Conservation (phyloP, 2,888 invertebrate genomes). For the Ophonus ardosiacus region DNA sequence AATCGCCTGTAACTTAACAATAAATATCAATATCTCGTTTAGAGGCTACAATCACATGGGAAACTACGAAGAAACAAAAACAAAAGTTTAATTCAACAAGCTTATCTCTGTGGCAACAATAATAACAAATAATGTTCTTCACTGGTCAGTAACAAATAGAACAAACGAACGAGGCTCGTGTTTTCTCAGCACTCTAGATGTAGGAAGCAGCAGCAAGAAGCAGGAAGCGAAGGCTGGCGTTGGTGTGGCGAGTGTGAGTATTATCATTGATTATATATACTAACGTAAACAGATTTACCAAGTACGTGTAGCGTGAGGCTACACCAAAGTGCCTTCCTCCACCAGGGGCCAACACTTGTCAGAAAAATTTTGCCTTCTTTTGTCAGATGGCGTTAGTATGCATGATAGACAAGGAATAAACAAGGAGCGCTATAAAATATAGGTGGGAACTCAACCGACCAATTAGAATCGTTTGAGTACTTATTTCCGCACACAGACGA, state of each 20-base stretch:
- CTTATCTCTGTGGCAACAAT: constrained; percentile 27
- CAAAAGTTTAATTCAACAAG: constrained; percentile 37
- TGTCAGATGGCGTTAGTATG: too few relatives aligned
- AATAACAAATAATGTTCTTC: constrained; percentile 37
- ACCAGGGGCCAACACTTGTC: too few relatives aligned
- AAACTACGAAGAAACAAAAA: constrained; percentile 36
- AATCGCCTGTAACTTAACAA: constrained; percentile 26
- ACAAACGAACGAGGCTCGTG: constrained; percentile 11
- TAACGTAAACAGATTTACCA: too few relatives aligned
- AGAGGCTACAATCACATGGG: constrained; percentile 33
- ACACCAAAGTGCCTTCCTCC: too few relatives aligned
- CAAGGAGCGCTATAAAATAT: too few relatives aligned
- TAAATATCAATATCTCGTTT: constrained; percentile 48
- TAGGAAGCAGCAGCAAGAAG: constrained; percentile 3
- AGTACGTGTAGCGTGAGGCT: too few relatives aligned
- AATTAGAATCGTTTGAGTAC: too few relatives aligned
- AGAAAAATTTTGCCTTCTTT: too few relatives aligned
- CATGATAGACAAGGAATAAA: too few relatives aligned
- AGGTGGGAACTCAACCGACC: too few relatives aligned
- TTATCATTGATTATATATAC: too few relatives aligned
- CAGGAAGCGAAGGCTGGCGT: constrained; percentile 8
- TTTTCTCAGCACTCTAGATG: constrained; percentile 34
- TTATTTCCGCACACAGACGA: too few relatives aligned
- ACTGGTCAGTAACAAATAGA: constrained; percentile 27
- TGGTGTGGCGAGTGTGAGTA: background rate